Evolutionary conservation across 1,140 invertebrate genomes (phyloP), one percentile per base, ranked within the genome.

Genomic region (Ephestia elutella): DNA sequence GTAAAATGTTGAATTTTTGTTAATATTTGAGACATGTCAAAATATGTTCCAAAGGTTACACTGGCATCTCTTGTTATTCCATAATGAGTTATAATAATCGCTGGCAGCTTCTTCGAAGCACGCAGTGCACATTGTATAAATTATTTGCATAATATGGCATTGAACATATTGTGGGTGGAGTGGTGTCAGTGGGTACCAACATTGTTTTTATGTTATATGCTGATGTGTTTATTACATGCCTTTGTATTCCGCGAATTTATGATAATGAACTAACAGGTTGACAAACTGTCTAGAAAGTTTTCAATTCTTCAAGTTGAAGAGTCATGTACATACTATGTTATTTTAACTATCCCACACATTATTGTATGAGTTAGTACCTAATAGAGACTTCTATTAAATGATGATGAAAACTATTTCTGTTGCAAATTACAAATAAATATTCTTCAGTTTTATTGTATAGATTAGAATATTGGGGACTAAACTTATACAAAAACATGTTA

Each of bases 71-170:
- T 56, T 50, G 10, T 56, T 19, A 17, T 57, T 54, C 20, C 51
- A 59, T 38, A 56, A 56, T 54, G 56, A 53, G 59, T 63, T 57
- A 35, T 20, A 53, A 67, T 65, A 49, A 59, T 59, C 50, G 56
- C 44, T 30, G 59, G 35, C 53, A 62, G 55, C 49, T 65, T 65
- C 63, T 51, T 55, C 53, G 35, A 51, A 56, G 44, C 53, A 19
- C 44, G 54, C 8, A 19, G 35, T 62, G 55, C 59, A 63, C 58
- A 67, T 65, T 68, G 65, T 68, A 58, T 57, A 62, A 51, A 64
- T 59, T 69, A 71, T 68, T 73, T 66, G 63, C 65, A 68, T 75
- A 73, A 64, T 58, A 62, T 69, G 68, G 58, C 68, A 66, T 70
- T 67, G 66, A 63, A 58, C 53, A 56, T 32, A 48, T 49, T 38